Evolutionary conservation across 1,140 invertebrate genomes (phyloP), one percentile per base, ranked within the genome.

Genomic region (Theocolax elegans): DNA sequence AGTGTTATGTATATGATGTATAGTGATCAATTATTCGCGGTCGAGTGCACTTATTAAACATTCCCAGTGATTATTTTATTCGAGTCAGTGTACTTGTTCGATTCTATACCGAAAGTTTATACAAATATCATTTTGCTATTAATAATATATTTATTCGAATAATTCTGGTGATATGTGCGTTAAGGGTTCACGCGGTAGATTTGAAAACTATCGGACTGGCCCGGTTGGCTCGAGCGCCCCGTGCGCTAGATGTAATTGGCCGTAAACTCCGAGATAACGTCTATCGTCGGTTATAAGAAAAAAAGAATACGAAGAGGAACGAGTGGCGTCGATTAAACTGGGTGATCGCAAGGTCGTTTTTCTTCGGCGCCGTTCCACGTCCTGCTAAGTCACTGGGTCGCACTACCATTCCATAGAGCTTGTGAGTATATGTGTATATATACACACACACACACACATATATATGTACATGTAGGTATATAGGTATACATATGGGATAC

Each of bases 331-430:
- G 56, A 59, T 59, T 19, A 59, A 42, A 59, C 56, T 15, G 46
- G 42, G 40, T 17, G 42, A 62, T 62, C 9, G 17, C 59, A 29
- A 48, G 42, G 59, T 42, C 59, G 42, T 46, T 62, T 62, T 62
- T 62, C 58, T 15, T 31, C 29, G 42, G n/a, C 27, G 23, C 21
- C 19, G 17, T 12, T 13, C 7, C 27, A 29, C 44, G 44, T 38
- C 19, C 27, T 63, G 25, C 46, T 49, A 48, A 49, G 60, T 49
- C 60, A 63, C 60, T 63, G 60, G 60, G 60, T 49, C 60, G 35
- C n/a, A n/a, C n/a, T n/a, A 63, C 60, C 21, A 35, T 25, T 35
- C 38, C 1, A 60, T 46, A 49, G 27, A 59, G 46, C 27, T 13
- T 62, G 59, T 62, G n/a, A 62, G 59, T 62, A 62, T 19, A n/a